A percentile compares a stretch with the other conserved stretches of the same genome.
These are phyloP conservation scores for Otolemur garnettii DNA, from an alignment of 2,113 vertebrate genomes.

Conservation along the genomic window DNA sequence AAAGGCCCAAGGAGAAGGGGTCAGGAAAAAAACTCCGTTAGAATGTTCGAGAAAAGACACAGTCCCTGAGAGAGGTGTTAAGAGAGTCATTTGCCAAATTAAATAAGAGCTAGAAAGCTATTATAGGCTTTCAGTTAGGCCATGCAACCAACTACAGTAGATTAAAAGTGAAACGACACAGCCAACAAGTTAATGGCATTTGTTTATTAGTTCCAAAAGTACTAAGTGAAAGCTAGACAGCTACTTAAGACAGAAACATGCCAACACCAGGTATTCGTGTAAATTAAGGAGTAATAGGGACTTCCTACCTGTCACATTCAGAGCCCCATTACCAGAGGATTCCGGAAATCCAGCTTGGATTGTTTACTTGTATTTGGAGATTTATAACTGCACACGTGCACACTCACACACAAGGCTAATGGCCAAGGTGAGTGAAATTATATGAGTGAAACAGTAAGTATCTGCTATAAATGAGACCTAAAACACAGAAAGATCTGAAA, in stretches of 20 bases:
- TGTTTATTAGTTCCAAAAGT: constrained; percentile 23
- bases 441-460: neutral
- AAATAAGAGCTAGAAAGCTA: neutral
- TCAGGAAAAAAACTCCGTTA: neutral
- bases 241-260: neutral
- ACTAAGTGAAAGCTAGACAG: neutral
- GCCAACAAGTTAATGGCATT: neutral
- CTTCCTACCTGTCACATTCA: neutral
- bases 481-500: neutral
- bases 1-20: neutral
- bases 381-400: neutral
- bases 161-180: constrained; percentile 14
- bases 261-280: neutral
- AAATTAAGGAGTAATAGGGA: neutral
- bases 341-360: neutral
- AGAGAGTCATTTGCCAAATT: constrained; percentile 9
- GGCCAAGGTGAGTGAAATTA: constrained; percentile 24
- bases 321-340: neutral
- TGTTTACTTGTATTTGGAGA: neutral
- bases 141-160: neutral
- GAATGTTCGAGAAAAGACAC: neutral
- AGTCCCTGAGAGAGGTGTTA: neutral
- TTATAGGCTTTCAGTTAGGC: constrained; percentile 9
- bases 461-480: neutral
- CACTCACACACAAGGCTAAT: neutral